Evolutionary conservation across 2,113 vertebrate genomes (phyloP), one percentile per base, ranked within the genome.

Genomic region (Alces alces): DNA sequence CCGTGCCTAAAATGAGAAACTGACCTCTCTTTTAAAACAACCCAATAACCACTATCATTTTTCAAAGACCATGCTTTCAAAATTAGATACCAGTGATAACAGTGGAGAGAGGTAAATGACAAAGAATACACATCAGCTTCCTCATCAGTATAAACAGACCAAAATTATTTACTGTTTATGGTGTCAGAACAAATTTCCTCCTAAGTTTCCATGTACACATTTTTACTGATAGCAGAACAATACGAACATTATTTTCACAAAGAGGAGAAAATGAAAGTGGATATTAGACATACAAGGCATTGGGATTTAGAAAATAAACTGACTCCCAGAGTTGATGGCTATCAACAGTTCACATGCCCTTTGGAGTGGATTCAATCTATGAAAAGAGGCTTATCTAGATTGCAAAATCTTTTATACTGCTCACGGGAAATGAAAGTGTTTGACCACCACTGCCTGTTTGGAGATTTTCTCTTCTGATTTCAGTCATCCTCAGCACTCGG

Each of bases 311-410:
- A 80, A 98, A 98, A 97, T 89, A 95, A 97, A n/a, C 45, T 98
- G 89, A 78, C 61, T 43, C n/a, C 8, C 52, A 45, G 55, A 97
- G 94, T 80, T 3, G 76, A 98, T 90, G 57, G 61, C 64, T 97
- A 97, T 98, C 96, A 96, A 58, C 54, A 76, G 27, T 89, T 96
- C 70, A 52, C n/a, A 30, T 66, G 78, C 16, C 86, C 93, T 90
- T 64, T 86, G 60, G 83, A 98, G 86, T 95, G 93, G 94, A 97
- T 60, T 39, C 28, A 97, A 73, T 95, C 94, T 97, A 47, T 85
- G 89, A 96, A 97, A 98, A 97, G 85, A 96, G 96, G 55, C 79
- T 98, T 97, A 97, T 97, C 93, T 96, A 91, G 90, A 96, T 64
- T 91, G 36, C 21, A 96, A 97, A 70, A 97, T 98, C 95, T 97